Percentiles rank a stretch among this genome's conserved stretches.
These are phyloP conservation scores for Rhinolophus ferrumequinum DNA, from an alignment of 2,113 vertebrate genomes.

Conservation along the genomic window DNA sequence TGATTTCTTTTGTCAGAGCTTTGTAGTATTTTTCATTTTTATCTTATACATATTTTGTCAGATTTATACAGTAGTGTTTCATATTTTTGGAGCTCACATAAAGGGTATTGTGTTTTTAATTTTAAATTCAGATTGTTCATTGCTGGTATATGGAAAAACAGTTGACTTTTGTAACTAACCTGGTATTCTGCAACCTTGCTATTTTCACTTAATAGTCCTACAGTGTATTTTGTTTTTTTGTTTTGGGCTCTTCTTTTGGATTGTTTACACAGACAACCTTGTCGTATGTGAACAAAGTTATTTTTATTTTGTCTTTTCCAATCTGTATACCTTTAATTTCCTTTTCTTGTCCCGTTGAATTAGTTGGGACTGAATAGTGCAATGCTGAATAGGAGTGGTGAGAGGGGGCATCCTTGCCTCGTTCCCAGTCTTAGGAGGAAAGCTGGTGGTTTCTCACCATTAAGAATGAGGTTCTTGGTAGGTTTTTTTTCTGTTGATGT, in stretches of 20 bases:
- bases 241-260: not conserved
- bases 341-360: not conserved
- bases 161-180: not conserved
- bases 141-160: not conserved
- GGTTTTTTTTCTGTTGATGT: not conserved
- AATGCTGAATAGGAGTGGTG: not conserved
- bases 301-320: not conserved
- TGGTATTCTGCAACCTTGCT: not conserved
- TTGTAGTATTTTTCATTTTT: not conserved
- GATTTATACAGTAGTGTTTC: not conserved
- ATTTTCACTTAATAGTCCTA: not conserved
- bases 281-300: not conserved
- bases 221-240: not conserved
- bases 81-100: not conserved
- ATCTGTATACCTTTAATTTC: not conserved
- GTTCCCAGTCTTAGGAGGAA: not conserved
- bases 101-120: not conserved
- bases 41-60: not conserved
- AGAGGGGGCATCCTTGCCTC: not conserved
- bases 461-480: not conserved
- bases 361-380: too few relatives aligned
- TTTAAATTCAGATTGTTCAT: not conserved
- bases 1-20: not conserved
- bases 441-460: not conserved
- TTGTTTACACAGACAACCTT: not conserved